A percentile compares a stretch with the other conserved stretches of the same genome.
Evolutionary conservation across 2,797 vertebrate genomes (phyloP).

Genomic region (Alcedo quadribrachys): DNA sequence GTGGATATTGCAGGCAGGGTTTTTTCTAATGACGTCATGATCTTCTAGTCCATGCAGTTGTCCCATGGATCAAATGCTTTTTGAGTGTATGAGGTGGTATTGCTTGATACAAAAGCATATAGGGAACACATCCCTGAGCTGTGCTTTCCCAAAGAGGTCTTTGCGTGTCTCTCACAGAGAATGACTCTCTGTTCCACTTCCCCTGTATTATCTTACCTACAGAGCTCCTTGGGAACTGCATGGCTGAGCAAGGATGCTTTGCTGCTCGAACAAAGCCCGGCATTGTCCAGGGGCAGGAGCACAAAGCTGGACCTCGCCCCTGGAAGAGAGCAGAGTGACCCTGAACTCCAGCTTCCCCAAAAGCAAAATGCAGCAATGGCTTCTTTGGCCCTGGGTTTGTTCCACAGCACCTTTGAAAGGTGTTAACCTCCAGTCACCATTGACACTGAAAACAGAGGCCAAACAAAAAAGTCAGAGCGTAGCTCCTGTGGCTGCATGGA

Average conservation of each 20-base stretch:
- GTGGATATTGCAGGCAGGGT: background rate
- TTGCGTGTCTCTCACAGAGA: background rate
- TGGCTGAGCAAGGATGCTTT: slow-evolving; percentile 66
- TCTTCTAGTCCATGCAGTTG: slow-evolving; percentile 15
- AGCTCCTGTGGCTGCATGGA: background rate
- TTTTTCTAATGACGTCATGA: background rate
- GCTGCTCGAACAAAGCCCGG: slow-evolving; percentile 45
- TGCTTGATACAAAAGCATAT: background rate
- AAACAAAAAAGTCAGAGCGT: background rate
- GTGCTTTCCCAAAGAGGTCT: background rate
- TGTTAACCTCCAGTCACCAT: background rate
- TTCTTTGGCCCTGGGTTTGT: slow-evolving; percentile 9
- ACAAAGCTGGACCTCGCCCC: slow-evolving; percentile 44
- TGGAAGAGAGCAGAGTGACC: slow-evolving; percentile 50
- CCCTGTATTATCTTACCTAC: slow-evolving; percentile 44
- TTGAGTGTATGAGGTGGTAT: background rate
- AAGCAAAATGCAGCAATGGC: slow-evolving; percentile 1
- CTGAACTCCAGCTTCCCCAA: slow-evolving; percentile 23
- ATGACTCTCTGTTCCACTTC: slow-evolving; percentile 8
- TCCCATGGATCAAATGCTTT: slow-evolving; percentile 20
- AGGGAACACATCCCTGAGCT: background rate
- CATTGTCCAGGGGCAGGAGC: slow-evolving; percentile 44
- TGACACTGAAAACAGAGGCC: background rate
- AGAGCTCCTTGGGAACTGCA: slow-evolving; percentile 35
- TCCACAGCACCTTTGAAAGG: background rate